These are phyloP conservation scores for Pantala flavescens DNA, from an alignment of 1,140 invertebrate species.

Conservation along the genomic window DNA sequence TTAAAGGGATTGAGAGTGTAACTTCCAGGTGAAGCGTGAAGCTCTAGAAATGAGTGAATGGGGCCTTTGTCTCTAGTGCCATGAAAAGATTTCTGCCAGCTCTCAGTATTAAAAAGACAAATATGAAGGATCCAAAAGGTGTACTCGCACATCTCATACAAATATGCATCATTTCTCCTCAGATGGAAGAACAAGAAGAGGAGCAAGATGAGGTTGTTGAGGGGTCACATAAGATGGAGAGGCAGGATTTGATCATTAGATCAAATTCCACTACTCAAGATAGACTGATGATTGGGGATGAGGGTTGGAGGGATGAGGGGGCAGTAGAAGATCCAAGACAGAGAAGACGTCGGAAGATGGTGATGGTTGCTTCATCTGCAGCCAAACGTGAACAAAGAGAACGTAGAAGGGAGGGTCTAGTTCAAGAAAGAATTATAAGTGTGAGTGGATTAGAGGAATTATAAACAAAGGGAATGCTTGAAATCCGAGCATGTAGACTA, in stretches of 20 bases:
- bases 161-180: not conserved
- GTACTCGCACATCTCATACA: not conserved
- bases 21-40: no score
- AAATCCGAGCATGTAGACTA: not conserved
- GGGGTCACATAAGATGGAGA: not conserved
- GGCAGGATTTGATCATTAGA: not conserved
- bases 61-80: not conserved
- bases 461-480: not conserved
- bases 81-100: not conserved
- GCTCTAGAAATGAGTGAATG: not conserved
- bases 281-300: not conserved
- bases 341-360: not conserved
- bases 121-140: no score
- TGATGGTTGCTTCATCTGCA: not conserved
- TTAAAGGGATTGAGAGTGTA: no score
- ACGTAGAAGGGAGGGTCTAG: conserved; percentile 43
- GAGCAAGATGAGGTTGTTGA: conserved; percentile 17
- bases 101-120: not conserved
- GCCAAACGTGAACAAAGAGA: conserved; percentile 18
- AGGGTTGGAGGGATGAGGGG: not conserved
- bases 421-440: conserved; percentile 57
- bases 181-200: conserved; percentile 15
- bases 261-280: not conserved
- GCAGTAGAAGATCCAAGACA: not conserved
- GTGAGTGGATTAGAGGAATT: conserved; percentile 36